phyloP scores from a whole-genome alignment of 2,888 invertebrate genomes.

The Ryuthela nishihirai region DNA sequence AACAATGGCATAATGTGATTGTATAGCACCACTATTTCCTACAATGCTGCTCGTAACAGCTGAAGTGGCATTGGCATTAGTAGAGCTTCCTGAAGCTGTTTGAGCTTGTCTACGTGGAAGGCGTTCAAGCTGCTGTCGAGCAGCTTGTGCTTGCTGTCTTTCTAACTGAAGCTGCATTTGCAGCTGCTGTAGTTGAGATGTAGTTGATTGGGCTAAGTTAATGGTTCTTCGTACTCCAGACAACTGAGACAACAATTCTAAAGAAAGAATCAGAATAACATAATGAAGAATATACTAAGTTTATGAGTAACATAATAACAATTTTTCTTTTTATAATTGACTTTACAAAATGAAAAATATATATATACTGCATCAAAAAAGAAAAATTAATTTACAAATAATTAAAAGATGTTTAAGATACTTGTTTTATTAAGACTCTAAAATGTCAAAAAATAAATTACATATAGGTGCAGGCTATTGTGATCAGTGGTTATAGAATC shows the following conservation, averaged over 20 bases:
- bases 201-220: conserved; percentile 39
- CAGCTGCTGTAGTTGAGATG: conserved; percentile 67
- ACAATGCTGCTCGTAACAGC: not conserved
- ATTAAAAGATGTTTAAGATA: too few relatives aligned
- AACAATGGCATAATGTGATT: not conserved
- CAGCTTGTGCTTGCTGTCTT: conserved; percentile 78
- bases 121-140: conserved; percentile 83
- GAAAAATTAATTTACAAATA: too few relatives aligned
- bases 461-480: too few relatives aligned
- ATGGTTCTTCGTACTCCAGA: conserved; percentile 76
- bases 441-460: too few relatives aligned
- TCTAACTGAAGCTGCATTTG: conserved; percentile 93
- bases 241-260: conserved; percentile 86
- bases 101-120: conserved; percentile 66
- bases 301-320: too few relatives aligned
- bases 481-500: too few relatives aligned
- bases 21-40: conserved; percentile 18
- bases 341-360: too few relatives aligned
- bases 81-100: not conserved
- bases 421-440: too few relatives aligned
- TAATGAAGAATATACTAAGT: not conserved
- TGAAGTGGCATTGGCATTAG: not conserved
- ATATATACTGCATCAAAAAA: too few relatives aligned
- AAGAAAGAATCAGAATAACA: conserved; percentile 9
- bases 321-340: too few relatives aligned